These are phyloP conservation scores for Galeopterus variegatus DNA, from an alignment of 2,113 vertebrate genomes.

Conservation along the genomic window DNA sequence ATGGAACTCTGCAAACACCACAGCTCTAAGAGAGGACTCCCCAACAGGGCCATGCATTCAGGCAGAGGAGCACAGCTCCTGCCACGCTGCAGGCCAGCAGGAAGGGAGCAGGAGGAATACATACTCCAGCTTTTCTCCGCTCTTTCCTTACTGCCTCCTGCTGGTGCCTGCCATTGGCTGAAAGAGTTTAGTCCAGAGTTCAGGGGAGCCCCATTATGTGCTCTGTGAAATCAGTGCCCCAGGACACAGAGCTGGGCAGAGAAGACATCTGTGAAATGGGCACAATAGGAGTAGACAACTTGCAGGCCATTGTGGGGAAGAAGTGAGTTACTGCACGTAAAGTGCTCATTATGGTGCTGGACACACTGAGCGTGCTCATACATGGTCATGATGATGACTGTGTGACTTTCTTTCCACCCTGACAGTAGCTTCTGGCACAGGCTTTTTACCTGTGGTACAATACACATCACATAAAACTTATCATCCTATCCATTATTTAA, in stretches of 20 bases:
- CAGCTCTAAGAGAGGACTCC: too few relatives aligned
- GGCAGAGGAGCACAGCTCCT: background rate
- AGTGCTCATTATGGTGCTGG: background rate
- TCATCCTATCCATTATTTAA: too few relatives aligned
- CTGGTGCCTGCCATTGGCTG: background rate
- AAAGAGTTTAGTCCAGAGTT: background rate
- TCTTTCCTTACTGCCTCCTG: background rate
- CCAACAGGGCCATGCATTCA: too few relatives aligned
- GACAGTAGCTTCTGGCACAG: too few relatives aligned
- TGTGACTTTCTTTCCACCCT: too few relatives aligned
- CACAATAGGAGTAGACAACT: rapidly evolving
- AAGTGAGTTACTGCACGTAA: rapidly evolving
- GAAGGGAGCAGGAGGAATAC: background rate
- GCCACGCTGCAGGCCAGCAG: background rate
- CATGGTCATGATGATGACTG: too few relatives aligned
- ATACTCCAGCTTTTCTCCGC: too few relatives aligned
- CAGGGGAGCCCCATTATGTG: background rate
- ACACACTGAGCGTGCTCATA: too few relatives aligned
- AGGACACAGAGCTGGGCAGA: background rate
- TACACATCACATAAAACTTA: background rate
- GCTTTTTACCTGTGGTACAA: background rate
- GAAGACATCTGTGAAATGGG: background rate
- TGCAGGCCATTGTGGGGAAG: background rate
- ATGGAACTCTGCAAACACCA: too few relatives aligned
- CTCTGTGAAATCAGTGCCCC: background rate